These are phyloP conservation scores for Eonycteris spelaea DNA, from an alignment of 2,113 vertebrate genomes.

Conservation along the genomic window DNA sequence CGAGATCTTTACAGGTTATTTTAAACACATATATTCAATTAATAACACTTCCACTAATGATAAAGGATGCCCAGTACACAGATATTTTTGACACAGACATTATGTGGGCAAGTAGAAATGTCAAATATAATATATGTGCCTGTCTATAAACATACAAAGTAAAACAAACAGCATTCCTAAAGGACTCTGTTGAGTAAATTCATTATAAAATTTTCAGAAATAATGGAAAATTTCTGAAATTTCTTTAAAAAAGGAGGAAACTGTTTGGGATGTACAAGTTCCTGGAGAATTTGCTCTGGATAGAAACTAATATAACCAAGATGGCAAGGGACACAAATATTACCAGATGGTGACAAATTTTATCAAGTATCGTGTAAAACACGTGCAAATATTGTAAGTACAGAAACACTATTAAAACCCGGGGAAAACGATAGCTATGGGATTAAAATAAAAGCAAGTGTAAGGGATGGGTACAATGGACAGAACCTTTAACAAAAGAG, in stretches of 20 bases:
- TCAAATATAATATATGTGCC: not conserved
- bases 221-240: not conserved
- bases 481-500: not conserved
- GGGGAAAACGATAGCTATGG: not conserved
- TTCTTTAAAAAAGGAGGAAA: not conserved
- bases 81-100: not conserved
- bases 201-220: not conserved
- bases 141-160: not conserved
- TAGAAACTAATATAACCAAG: not conserved
- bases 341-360: constrained; percentile 19
- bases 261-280: not conserved
- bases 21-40: not conserved
- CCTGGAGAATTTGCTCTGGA: not conserved
- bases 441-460: constrained; percentile 10
- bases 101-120: not conserved
- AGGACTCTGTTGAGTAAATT: not conserved
- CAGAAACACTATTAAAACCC: not conserved
- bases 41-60: not conserved
- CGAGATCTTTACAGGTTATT: not conserved
- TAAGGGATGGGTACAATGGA: not conserved
- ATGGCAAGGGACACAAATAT: not conserved
- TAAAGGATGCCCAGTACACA: not conserved
- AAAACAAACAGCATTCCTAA: not conserved
- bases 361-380: not conserved
- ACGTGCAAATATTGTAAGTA: not conserved